Percentiles rank a stretch among this genome's conserved stretches.
phyloP scores from a whole-genome alignment of 2,888 invertebrate species.

The Brachypalpus laphriformis region DNA sequence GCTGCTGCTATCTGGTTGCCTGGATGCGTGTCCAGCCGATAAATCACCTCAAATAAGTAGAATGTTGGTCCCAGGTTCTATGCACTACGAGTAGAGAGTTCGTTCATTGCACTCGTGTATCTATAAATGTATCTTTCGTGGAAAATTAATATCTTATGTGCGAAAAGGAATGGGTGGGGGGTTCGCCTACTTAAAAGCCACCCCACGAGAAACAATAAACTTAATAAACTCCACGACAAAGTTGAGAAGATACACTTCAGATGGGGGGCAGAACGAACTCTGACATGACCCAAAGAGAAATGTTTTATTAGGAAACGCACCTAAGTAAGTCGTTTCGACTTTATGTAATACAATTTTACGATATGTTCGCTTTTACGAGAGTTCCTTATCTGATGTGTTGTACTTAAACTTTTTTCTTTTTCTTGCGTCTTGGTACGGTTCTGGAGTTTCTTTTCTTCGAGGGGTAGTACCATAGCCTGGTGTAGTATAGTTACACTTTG shows the following conservation, averaged over 20 bases:
- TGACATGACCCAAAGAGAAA: slow-evolving; percentile 55
- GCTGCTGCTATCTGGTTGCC: no score
- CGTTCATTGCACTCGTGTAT: slow-evolving; percentile 53
- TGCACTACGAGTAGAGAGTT: slow-evolving; percentile 26
- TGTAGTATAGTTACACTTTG: slow-evolving; percentile 40
- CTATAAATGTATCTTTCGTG: neutral
- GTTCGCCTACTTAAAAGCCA: neutral
- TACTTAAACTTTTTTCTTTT: slow-evolving; percentile 9
- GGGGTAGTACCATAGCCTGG: no score
- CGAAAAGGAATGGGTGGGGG: neutral
- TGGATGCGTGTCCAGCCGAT: slow-evolving; percentile 60
- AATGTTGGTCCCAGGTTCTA: neutral
- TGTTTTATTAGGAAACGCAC: slow-evolving; percentile 47
- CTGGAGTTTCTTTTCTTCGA: neutral
- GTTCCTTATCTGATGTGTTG: slow-evolving; percentile 59
- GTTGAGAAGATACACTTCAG: neutral
- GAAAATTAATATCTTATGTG: slow-evolving; percentile 41
- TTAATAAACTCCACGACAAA: slow-evolving; percentile 41
- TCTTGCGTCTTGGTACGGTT: no score
- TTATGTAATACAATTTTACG: slow-evolving; percentile 65
- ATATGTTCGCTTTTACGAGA: slow-evolving; percentile 66
- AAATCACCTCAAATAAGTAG: slow-evolving; percentile 61
- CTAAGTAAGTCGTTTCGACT: slow-evolving; percentile 43
- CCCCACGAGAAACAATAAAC: slow-evolving; percentile 25
- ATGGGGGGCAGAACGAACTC: neutral